These are phyloP conservation scores for Halocynthia aurantium DNA, from an alignment of 23 tunicate genomes.

Conservation along the genomic window DNA sequence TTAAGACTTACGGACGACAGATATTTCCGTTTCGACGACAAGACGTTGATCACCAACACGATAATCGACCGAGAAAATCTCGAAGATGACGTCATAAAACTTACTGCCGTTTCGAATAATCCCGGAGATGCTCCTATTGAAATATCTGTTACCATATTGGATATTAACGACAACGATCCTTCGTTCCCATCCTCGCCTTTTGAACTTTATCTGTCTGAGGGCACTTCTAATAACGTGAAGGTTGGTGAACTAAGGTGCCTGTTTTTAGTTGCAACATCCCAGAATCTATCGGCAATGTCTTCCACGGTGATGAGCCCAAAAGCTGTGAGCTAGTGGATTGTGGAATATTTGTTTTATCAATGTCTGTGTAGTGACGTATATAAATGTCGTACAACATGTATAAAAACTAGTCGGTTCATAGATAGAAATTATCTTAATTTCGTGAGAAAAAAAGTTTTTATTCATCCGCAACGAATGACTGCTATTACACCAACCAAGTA, in stretches of 20 bases:
- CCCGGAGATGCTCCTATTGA: conserved; percentile 33
- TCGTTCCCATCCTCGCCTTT: conserved; percentile 26
- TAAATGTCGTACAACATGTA: no score
- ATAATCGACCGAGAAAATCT: conserved; percentile 65
- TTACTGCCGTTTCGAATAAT: conserved; percentile 27
- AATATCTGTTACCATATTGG: conserved; percentile 37
- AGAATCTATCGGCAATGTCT: no score
- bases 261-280: no score
- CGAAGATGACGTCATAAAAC: conserved; percentile 36
- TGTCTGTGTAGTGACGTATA: no score
- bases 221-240: conserved; percentile 28
- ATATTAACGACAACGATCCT: conserved; percentile 78
- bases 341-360: no score
- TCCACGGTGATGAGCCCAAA: no score
- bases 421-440: no score
- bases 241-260: no score
- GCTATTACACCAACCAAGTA: background rate
- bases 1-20: conserved; percentile 9
- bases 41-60: background rate
- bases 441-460: background rate
- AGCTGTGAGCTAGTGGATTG: no score
- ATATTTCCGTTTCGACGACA: background rate
- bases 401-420: no score
- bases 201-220: conserved; percentile 41
- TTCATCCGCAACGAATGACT: background rate